Evolutionary conservation across 35 echinoderm and acorn worm genomes (phyloP).

Genomic region (Stichopus chloronotus): DNA sequence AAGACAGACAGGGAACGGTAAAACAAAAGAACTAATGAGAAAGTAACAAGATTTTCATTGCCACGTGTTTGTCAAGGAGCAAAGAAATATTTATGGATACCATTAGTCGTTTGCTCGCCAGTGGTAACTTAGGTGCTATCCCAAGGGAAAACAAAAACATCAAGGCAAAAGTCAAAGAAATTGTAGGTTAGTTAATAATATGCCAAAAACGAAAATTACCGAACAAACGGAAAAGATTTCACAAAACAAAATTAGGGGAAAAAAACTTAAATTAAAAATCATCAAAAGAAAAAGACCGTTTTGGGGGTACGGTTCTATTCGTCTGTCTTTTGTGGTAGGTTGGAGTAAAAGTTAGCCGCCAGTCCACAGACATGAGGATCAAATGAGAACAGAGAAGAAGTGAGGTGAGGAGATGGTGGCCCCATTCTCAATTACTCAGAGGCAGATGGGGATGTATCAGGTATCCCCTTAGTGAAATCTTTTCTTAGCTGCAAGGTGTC

Average conservation of each 20-base stretch:
- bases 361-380: neutral
- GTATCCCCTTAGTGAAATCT: neutral
- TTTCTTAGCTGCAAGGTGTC: neutral
- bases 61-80: conserved; percentile 10
- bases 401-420: neutral
- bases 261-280: neutral
- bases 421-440: neutral
- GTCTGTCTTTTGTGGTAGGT: neutral
- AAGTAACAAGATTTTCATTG: conserved; percentile 44
- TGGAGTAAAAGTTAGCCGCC: neutral
- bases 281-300: neutral
- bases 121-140: conserved; percentile 9
- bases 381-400: neutral
- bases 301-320: neutral
- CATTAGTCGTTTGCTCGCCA: conserved; percentile 13
- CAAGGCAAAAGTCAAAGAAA: neutral
- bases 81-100: conserved; percentile 25
- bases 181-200: neutral
- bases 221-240: neutral
- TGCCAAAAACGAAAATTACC: neutral
- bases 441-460: neutral
- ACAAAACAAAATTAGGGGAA: neutral
- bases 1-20: neutral
- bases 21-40: conserved; percentile 52
- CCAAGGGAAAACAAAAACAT: neutral